Evolutionary conservation across 2,888 invertebrate genomes (phyloP), one percentile per base, ranked within the genome.

Genomic region (Leptarthrus brevirostris): DNA sequence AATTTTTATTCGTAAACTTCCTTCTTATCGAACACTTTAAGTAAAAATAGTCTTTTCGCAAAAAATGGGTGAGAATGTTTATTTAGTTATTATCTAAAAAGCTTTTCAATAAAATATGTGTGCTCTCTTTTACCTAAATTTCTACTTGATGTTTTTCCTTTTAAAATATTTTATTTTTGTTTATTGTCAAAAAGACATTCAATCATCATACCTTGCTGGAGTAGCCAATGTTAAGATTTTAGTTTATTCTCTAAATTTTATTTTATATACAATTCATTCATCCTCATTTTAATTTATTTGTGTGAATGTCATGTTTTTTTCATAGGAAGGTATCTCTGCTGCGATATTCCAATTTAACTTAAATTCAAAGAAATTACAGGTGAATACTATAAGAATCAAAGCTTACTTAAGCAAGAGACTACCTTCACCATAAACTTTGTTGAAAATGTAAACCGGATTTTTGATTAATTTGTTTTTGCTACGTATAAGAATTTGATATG

Each of bases 181-280:
- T 69, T 69, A 69, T 69, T 69, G 69, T 69, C 69, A 12, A 12
- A 69, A 30, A 52, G 69, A 69, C 52, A 69, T 69, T 69, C 47
- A 69, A 52, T 52, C 22, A 52, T 52, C 3, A 18, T 52, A 20
- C 20, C 18, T 52, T 52, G 5, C 16, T 5, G 20, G 40, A 12
- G 4, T 30, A 4, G 8, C 40, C 12, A 12, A 40, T 40, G n/a
- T 40, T 3, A 40, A n/a, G 8, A 12, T 40, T 40, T 12, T 40
- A 30, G 8, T 4, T 30, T 6, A 30, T 40, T 40, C 12, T 12
- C 12, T 40, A 30, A 30, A 40, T 40, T 40, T 36, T 64, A 16
- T 44, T 44, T 24, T 22, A n/a, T 64, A 44, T 44, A 24, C n/a
- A 26, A 26, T 54, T n/a, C n/a, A 24, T 61, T 61, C 8, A 12